Conservation (phyloP, 2,113 vertebrate species). For the Centrocercus urophasianus region DNA sequence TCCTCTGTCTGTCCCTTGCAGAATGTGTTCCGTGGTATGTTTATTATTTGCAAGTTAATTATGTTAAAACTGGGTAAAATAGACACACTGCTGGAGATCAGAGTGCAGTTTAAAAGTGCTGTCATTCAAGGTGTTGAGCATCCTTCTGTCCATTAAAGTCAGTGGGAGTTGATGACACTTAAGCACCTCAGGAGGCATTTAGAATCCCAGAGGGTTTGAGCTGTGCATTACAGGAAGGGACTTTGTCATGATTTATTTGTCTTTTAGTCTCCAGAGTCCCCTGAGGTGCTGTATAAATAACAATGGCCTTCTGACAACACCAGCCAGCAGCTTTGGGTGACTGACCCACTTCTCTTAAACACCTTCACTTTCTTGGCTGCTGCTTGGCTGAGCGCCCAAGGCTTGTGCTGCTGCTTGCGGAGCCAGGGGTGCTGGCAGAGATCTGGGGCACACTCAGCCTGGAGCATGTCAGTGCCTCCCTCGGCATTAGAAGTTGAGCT, state of each 20-base stretch:
- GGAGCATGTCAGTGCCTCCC: neutral
- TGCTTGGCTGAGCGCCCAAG: neutral
- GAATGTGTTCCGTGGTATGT: neutral
- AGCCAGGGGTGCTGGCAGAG: neutral
- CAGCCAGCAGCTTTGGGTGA: neutral
- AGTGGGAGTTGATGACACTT: conserved; percentile 38
- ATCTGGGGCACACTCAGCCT: neutral
- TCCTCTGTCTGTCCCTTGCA: neutral
- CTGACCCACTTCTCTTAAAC: conserved; percentile 32
- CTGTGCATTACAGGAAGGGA: neutral
- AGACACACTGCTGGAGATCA: neutral
- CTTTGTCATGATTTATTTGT: conserved; percentile 44
- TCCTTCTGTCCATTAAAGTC: conserved; percentile 16
- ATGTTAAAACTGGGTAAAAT: neutral
- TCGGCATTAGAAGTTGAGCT: neutral
- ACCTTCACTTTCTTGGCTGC: neutral
- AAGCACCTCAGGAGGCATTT: conserved; percentile 36
- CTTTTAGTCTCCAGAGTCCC: conserved; percentile 14
- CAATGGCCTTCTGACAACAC: neutral
- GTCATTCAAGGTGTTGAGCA: conserved; percentile 17
- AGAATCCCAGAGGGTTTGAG: neutral
- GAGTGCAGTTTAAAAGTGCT: neutral
- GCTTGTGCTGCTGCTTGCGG: neutral
- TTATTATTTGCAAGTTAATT: neutral
- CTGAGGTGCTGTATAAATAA: conserved; percentile 21